Base-by-base conservation (phyloP, 2,113 vertebrate genomes). In the Grallaria varia region DNA sequence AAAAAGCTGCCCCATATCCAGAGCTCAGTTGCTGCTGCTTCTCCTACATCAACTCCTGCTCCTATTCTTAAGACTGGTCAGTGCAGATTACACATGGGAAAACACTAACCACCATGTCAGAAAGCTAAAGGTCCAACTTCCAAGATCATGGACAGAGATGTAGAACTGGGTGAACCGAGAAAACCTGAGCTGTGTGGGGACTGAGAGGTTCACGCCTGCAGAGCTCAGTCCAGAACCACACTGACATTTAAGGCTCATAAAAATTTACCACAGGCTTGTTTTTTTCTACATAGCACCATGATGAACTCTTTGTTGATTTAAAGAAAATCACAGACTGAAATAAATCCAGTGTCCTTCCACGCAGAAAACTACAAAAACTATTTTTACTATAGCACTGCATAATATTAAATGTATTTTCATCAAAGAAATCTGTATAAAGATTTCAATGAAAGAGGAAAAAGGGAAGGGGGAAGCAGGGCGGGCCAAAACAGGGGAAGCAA, bases 101-200 rank as follows among this genome's bases (percentile, higher is more conserved):
- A 44, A 82, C 8, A 17, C 17, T n/a, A n/a, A 77, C 21, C 4
- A 33, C 4, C 12, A 24, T 42, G 78, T 39, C 37, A 83, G 42
- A 69, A 81, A 71, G 31, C 31, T 59, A 14, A 76, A 92, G 35
- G 31, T 80, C 25, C 40, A 44, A n/a, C 8, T 64, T 73, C 24
- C 1, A 3, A 5, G 20, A 60, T 5, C 58, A 58, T 1, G 2
- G 33, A 79, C 37, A 80, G 13, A 66, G 52, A 69, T 2, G 3
- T 2, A 90, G 23, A 88, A 76, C 6, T 22, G 23, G 9, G 10
- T 53, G 33, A 80, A 81, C 3, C 20, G 12, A 50, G 69, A 79
- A 82, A 40, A 10, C 0, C 0, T 9, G 8, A 86, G 12, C 31
- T n/a, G n/a, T 2, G 0, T 6, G 4, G 27, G 9, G 24, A 82